These are phyloP conservation scores for Montifringilla adamsi DNA, from an alignment of 2,113 vertebrate genomes.

Conservation along the genomic window DNA sequence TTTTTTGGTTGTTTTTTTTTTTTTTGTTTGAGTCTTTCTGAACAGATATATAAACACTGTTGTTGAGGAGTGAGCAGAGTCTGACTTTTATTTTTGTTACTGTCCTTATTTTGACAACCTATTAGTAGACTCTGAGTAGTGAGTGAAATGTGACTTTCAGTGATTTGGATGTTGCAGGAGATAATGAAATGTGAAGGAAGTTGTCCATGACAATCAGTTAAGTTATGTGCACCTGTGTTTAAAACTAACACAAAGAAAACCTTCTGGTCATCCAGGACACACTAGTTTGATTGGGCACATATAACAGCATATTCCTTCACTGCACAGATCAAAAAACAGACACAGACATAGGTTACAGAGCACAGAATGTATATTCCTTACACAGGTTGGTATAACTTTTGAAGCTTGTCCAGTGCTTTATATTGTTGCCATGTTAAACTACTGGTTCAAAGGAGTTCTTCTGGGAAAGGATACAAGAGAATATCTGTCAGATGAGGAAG, in stretches of 20 bases:
- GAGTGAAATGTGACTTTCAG: not conserved
- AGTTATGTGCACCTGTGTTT: not conserved
- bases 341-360: not conserved
- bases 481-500: not conserved
- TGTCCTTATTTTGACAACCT: not conserved
- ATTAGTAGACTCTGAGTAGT: not conserved
- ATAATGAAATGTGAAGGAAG: not conserved
- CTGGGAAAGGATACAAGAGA: not conserved
- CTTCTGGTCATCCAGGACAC: not conserved
- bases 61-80: not conserved
- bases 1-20: no score
- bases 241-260: not conserved
- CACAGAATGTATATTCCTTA: not conserved
- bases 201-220: not conserved
- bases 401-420: not conserved
- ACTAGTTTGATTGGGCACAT: not conserved
- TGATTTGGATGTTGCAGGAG: not conserved
- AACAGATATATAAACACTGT: not conserved
- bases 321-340: fast-evolving
- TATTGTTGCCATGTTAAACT: not conserved
- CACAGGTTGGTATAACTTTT: not conserved
- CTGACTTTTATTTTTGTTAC: not conserved
- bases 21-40: not conserved
- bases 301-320: not conserved
- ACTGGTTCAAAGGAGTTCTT: not conserved